Conservation (phyloP, 64 coral and sea anemone species). For the Porites lutea region DNA sequence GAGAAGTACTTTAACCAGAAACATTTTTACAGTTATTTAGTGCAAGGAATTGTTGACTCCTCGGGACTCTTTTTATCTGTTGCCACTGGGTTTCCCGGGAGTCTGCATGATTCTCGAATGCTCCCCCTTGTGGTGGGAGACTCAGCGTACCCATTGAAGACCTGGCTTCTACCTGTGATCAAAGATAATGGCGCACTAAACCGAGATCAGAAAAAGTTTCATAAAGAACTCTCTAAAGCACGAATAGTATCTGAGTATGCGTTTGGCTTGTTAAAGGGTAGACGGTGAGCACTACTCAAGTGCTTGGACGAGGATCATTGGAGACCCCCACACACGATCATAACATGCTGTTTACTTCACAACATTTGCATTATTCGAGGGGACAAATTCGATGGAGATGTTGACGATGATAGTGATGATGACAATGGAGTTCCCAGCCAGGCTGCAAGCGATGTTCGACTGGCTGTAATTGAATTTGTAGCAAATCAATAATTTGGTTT, state of each 20-base stretch:
- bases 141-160: constrained; percentile 70
- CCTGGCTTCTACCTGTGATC: constrained; percentile 70
- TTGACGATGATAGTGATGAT: constrained; percentile 49
- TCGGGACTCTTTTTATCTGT: not conserved
- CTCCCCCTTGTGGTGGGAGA: constrained; percentile 72
- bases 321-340: constrained; percentile 51
- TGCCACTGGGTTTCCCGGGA: too few relatives aligned
- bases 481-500: constrained; percentile 47
- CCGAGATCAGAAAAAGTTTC: constrained; percentile 63
- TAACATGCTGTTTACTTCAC: constrained; percentile 40
- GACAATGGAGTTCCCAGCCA: constrained; percentile 66
- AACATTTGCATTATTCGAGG: constrained; percentile 60
- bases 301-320: constrained; percentile 53
- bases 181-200: constrained; percentile 75
- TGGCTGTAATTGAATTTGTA: constrained; percentile 67
- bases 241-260: constrained; percentile 58
- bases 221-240: constrained; percentile 60
- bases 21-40: constrained; percentile 26
- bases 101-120: constrained; percentile 44
- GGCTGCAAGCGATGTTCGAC: constrained; percentile 68
- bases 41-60: constrained; percentile 36
- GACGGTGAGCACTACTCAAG: constrained; percentile 62
- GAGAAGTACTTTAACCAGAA: constrained; percentile 13
- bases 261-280: constrained; percentile 58
- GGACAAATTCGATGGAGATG: constrained; percentile 43